These are phyloP conservation scores for Xiphophorus maculatus DNA, from an alignment of 2,113 vertebrate genomes.

Conservation along the genomic window DNA sequence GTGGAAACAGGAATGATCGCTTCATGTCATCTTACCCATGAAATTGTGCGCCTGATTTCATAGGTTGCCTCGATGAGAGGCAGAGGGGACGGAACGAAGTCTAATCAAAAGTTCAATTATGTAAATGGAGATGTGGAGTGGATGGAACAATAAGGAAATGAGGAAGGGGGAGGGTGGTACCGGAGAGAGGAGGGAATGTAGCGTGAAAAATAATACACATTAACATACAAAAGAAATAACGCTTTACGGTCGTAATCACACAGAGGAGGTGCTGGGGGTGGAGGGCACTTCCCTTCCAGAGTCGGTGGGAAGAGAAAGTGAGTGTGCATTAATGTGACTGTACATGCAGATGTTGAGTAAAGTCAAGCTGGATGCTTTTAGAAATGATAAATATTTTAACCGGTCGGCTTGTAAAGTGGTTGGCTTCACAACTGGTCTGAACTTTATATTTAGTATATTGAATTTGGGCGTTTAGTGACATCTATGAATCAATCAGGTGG, in stretches of 20 bases:
- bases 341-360: constrained; percentile 37
- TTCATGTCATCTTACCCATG: constrained; percentile 70
- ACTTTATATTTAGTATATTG: too few relatives aligned
- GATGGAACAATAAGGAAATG: constrained; percentile 70
- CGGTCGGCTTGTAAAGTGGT: background rate
- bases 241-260: constrained; percentile 70
- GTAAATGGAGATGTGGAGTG: constrained; percentile 78
- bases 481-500: background rate
- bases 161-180: constrained; percentile 47
- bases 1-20: constrained; percentile 28
- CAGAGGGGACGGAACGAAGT: constrained; percentile 58
- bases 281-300: constrained; percentile 25
- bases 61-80: constrained; percentile 52
- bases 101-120: constrained; percentile 85
- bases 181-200: constrained; percentile 67
- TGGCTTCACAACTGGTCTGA: background rate
- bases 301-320: constrained; percentile 41
- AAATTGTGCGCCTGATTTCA: constrained; percentile 74
- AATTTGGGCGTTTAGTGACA: background rate
- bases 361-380: constrained; percentile 25
- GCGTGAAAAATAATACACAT: constrained; percentile 78
- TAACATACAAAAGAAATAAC: constrained; percentile 81
- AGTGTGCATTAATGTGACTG: constrained; percentile 41
- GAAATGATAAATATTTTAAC: constrained; percentile 11
- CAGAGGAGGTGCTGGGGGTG: constrained; percentile 4